Base-by-base conservation (phyloP, 2,888 invertebrate genomes). In the Andrena flavipes region DNA sequence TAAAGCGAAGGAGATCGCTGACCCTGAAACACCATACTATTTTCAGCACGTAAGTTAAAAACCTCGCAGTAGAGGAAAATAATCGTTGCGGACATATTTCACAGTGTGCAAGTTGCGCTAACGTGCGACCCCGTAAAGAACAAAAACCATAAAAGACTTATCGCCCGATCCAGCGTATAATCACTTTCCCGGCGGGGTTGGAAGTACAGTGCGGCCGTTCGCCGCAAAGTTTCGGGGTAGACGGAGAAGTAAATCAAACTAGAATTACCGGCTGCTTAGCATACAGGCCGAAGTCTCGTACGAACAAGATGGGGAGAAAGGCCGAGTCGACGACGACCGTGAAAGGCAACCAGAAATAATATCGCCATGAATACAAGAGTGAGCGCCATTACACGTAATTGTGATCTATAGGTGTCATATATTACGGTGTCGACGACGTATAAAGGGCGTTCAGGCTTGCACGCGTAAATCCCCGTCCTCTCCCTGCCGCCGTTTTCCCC, bases 381-480 rank as follows among this genome's bases (percentile, higher is more conserved):
- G 91, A 89, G 89, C 90, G 90, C 92, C 90, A 93, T 93, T 92
- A 93, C 91, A 89, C 91, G 91, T 93, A 93, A 93, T 93, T 93
- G 92, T 93, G 93, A 93, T 93, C 93, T 93, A 93, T 92, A 90
- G 91, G 92, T 85, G 90, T 88, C 90, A 92, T 93, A 93, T 91
- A 91, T 91, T 90, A 93, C 88, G 86, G 84, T 88, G 89, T 88
- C 88, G 88, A 90, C 90, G 92, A 92, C 91, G 90, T 91, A 90
- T 90, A 91, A 92, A 92, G 92, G 90, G 92, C 90, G 90, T 90
- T 90, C 88, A 85, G 88, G 83, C 86, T 88, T 89, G 88, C 88
- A 87, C 87, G 88, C 90, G 89, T 91, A 92, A 92, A 92, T 92
- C 92, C 90, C 88, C 88, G 90, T 88, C 87, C 81, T 86, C 89